phyloP scores from a whole-genome alignment of 2,888 invertebrate species.

The Scrobipalpa atriplicella region DNA sequence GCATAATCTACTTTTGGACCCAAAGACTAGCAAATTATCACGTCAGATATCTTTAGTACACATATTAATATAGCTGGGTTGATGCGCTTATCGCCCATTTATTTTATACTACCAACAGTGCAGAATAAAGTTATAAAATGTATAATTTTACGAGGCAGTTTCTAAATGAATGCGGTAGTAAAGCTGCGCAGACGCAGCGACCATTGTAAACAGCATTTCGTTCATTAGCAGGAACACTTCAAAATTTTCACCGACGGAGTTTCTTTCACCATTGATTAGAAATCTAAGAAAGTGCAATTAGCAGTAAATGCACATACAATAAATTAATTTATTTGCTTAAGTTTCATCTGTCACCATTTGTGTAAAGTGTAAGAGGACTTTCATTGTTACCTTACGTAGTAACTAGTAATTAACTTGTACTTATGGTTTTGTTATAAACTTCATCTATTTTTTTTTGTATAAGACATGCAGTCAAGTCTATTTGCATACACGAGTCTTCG shows the following conservation, averaged over 20 bases:
- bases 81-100: background rate
- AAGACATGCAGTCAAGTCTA: too few relatives aligned
- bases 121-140: constrained; percentile 14
- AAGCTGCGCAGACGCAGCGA: background rate
- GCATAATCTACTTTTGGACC: too few relatives aligned
- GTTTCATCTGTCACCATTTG: too few relatives aligned
- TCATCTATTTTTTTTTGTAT: too few relatives aligned
- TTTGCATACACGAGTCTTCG: too few relatives aligned
- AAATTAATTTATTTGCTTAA: background rate
- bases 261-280: background rate
- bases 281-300: constrained; percentile 6
- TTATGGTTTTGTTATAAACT: too few relatives aligned
- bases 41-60: too few relatives aligned
- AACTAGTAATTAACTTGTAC: too few relatives aligned
- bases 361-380: too few relatives aligned
- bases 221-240: constrained; percentile 23
- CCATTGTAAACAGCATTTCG: constrained; percentile 12
- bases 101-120: background rate
- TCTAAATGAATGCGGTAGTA: constrained; percentile 18
- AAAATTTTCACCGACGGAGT: constrained; percentile 22
- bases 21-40: too few relatives aligned
- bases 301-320: background rate
- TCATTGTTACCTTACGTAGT: too few relatives aligned
- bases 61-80: too few relatives aligned
- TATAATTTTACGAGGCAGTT: constrained; percentile 19